phyloP scores from a whole-genome alignment of 2,888 invertebrate species.

The Eupelmus urozonus region DNA sequence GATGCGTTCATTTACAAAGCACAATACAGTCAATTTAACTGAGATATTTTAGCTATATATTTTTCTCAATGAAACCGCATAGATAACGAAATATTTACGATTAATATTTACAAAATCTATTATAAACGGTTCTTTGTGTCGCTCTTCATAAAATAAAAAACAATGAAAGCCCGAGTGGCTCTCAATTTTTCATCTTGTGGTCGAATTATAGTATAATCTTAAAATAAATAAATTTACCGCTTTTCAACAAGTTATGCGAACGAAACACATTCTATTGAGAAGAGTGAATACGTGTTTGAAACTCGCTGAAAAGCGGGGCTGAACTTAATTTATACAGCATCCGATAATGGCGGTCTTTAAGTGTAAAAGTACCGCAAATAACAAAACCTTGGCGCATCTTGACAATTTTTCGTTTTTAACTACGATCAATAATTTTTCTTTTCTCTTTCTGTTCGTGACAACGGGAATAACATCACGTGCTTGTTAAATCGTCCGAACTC shows the following conservation, averaged over 20 bases:
- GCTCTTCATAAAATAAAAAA: slow-evolving; percentile 22
- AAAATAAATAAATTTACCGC: slow-evolving; percentile 41
- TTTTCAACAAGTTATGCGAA: slow-evolving; percentile 36
- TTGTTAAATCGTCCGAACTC: slow-evolving; percentile 13
- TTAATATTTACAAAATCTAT: slow-evolving; percentile 60
- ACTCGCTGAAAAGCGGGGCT: slow-evolving; percentile 47
- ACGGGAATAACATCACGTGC: background rate
- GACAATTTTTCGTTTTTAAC: slow-evolving; percentile 54
- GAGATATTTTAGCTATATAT: slow-evolving; percentile 40
- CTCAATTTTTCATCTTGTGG: slow-evolving; percentile 20
- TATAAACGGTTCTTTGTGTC: slow-evolving; percentile 37
- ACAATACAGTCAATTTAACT: slow-evolving; percentile 57
- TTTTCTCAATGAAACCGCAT: slow-evolving; percentile 53
- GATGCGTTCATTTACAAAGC: slow-evolving; percentile 73
- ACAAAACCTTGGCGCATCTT: slow-evolving; percentile 61
- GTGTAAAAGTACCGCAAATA: slow-evolving; percentile 37
- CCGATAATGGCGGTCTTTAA: slow-evolving; percentile 31
- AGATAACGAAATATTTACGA: slow-evolving; percentile 58
- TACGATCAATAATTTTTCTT: slow-evolving; percentile 28
- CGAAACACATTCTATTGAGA: slow-evolving; percentile 13
- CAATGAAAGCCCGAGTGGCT: slow-evolving; percentile 32
- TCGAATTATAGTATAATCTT: slow-evolving; percentile 30
- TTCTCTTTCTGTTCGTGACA: slow-evolving; percentile 32
- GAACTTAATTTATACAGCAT: slow-evolving; percentile 54
- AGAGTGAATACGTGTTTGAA: slow-evolving; percentile 37